Conservation (phyloP, 2,797 vertebrate species). For the Phrynocephalus forsythii region DNA sequence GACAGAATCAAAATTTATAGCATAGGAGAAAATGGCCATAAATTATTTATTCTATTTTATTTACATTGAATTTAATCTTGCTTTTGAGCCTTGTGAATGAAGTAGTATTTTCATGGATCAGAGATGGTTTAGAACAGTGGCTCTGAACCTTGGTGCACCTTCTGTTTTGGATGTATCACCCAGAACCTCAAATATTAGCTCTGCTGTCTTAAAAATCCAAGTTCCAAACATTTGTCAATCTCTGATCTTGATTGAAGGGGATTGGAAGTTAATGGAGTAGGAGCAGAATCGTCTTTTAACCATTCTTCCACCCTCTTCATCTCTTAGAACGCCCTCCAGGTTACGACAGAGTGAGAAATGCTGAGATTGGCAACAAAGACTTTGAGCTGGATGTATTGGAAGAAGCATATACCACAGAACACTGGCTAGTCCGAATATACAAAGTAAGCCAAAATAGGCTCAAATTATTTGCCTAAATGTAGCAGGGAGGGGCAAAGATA, state of each 20-base stretch:
- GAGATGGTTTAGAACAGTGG: too few species aligned
- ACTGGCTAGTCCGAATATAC: constrained; percentile 99
- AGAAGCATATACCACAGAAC: constrained; percentile 98
- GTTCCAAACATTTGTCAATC: too few species aligned
- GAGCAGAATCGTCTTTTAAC: not conserved
- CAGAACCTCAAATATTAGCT: too few species aligned
- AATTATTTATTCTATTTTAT: too few species aligned
- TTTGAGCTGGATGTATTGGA: constrained; percentile 98
- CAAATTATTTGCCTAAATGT: not conserved
- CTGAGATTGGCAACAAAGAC: constrained; percentile 99
- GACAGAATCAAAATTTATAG: not conserved
- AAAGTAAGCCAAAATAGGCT: constrained; percentile 82
- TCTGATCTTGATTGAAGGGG: too few species aligned
- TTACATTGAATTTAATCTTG: too few species aligned
- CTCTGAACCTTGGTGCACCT: too few species aligned
- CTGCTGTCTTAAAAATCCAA: too few species aligned
- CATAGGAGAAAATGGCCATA: not conserved
- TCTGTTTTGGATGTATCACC: too few species aligned
- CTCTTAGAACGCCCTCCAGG: constrained; percentile 93
- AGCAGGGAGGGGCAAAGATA: not conserved
- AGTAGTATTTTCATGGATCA: too few species aligned
- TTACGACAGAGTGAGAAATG: constrained; percentile 96
- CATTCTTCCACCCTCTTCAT: not conserved
- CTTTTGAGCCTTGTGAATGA: too few species aligned
- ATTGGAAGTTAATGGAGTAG: not conserved